Percentiles rank a stretch among this genome's conserved stretches.
Evolutionary conservation across 2,113 vertebrate genomes (phyloP).

Genomic region (Thymallus thymallus): DNA sequence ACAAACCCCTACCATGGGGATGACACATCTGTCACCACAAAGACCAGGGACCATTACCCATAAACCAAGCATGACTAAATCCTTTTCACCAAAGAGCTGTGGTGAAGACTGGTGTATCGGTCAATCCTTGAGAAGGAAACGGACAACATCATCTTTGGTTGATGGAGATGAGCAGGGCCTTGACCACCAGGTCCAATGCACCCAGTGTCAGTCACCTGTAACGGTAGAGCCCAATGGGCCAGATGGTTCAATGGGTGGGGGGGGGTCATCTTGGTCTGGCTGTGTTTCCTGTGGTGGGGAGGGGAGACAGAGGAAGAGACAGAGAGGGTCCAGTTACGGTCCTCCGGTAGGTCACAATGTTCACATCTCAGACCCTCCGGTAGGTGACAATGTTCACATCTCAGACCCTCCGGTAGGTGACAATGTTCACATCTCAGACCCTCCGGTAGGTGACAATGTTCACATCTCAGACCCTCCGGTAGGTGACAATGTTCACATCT

Average conservation of each 20-base stretch:
- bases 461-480: too few species aligned
- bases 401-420: background rate
- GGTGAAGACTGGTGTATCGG: constrained; percentile 43
- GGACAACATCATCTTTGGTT: constrained; percentile 43
- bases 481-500: too few species aligned
- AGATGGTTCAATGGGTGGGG: constrained; percentile 36
- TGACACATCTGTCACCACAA: constrained; percentile 37
- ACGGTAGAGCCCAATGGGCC: constrained; percentile 51
- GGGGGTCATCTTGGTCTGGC: background rate
- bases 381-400: background rate
- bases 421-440: too few species aligned
- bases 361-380: too few species aligned
- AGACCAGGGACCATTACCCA: constrained; percentile 44
- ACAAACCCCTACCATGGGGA: constrained; percentile 48
- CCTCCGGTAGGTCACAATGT: background rate
- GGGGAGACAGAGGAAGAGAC: constrained; percentile 65
- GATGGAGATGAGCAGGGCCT: constrained; percentile 56
- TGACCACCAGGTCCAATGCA: constrained; percentile 54
- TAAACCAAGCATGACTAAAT: constrained; percentile 43
- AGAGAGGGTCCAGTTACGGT: constrained; percentile 55
- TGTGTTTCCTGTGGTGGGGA: constrained; percentile 44
- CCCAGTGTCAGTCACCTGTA: constrained; percentile 63
- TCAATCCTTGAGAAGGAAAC: constrained; percentile 71
- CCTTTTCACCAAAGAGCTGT: constrained; percentile 36
- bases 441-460: too few species aligned